Evolutionary conservation across 2,888 invertebrate species (phyloP).

Genomic region (Strigamia crassipes): DNA sequence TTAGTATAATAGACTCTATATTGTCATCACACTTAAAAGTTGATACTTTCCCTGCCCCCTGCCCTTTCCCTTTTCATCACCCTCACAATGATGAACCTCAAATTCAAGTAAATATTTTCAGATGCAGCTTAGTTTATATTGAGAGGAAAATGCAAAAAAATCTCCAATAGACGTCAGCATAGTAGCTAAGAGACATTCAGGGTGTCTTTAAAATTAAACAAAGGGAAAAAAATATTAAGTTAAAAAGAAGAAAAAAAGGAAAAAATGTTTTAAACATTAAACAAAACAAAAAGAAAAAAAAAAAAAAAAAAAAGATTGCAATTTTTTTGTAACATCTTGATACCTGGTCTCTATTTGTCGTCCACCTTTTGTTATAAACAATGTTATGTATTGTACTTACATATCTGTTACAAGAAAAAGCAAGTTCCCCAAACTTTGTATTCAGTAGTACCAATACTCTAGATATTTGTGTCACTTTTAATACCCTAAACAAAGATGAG

Average conservation of each 20-base stretch:
- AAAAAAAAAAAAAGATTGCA: constrained; percentile 5
- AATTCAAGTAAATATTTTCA: constrained; percentile 42
- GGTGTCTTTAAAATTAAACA: constrained; percentile 22
- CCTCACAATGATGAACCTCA: constrained; percentile 40
- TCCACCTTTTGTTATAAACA: constrained; percentile 37
- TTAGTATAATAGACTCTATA: constrained; percentile 38
- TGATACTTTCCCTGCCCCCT: background rate
- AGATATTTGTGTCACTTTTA: constrained; percentile 40
- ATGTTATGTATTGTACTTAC: constrained; percentile 40
- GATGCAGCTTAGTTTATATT: constrained; percentile 42
- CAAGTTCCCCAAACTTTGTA: constrained; percentile 36
- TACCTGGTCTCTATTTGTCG: constrained; percentile 42
- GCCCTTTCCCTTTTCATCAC: constrained; percentile 3
- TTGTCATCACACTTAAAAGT: constrained; percentile 31
- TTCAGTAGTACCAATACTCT: constrained; percentile 40
- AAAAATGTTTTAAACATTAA: background rate
- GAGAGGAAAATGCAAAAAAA: constrained; percentile 41
- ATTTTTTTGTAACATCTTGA: constrained; percentile 38
- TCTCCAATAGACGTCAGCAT: constrained; percentile 35
- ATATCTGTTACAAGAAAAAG: constrained; percentile 41
- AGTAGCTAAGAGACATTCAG: constrained; percentile 31
- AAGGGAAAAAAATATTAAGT: constrained; percentile 7
- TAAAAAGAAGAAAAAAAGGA: background rate
- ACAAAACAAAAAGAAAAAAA: too few species aligned
- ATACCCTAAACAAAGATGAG: constrained; percentile 35